Conservation (phyloP, 2,113 vertebrate genomes). For the Seriola quinqueradiata region DNA sequence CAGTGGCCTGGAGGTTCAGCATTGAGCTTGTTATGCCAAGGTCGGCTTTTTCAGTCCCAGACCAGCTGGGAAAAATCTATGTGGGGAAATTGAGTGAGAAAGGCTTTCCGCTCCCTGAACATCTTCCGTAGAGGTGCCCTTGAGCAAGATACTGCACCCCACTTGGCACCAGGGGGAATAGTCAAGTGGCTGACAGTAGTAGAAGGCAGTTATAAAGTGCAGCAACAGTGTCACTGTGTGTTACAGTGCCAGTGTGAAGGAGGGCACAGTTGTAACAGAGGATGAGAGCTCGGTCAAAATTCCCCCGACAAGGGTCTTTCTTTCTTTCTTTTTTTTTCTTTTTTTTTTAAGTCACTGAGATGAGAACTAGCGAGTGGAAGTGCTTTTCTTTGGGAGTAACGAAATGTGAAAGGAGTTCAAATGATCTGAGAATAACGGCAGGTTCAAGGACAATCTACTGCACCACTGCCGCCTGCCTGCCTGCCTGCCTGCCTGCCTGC, state of each 20-base stretch:
- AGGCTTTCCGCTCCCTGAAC: slow-evolving; percentile 58
- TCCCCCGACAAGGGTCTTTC: slow-evolving; percentile 6
- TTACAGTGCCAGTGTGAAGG: slow-evolving; percentile 45
- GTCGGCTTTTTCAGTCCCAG: slow-evolving; percentile 48
- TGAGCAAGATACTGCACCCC: slow-evolving; percentile 55
- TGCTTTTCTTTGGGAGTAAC: slow-evolving; percentile 43
- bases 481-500: no score
- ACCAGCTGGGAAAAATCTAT: slow-evolving; percentile 48
- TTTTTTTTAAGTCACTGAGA: slow-evolving; percentile 24
- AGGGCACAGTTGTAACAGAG: slow-evolving; percentile 33
- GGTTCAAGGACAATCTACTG: slow-evolving; percentile 59
- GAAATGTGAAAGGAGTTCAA: slow-evolving; percentile 51
- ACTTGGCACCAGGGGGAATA: slow-evolving; percentile 29
- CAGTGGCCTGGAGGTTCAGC: slow-evolving; percentile 53
- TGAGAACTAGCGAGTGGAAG: slow-evolving; percentile 33
- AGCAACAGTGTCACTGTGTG: slow-evolving; percentile 47
- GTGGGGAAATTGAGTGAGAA: slow-evolving; percentile 68
- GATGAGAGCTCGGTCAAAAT: slow-evolving; percentile 43
- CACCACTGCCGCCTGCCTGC: slow-evolving; percentile 25
- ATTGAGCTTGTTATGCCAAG: slow-evolving; percentile 57
- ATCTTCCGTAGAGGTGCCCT: slow-evolving; percentile 66
- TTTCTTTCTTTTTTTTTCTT: neutral
- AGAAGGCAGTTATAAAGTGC: slow-evolving; percentile 31
- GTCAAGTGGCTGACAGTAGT: slow-evolving; percentile 22
- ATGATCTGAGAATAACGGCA: slow-evolving; percentile 18